These are phyloP conservation scores for Eudemis profundana DNA, from an alignment of 2,888 invertebrate genomes.

Conservation along the genomic window DNA sequence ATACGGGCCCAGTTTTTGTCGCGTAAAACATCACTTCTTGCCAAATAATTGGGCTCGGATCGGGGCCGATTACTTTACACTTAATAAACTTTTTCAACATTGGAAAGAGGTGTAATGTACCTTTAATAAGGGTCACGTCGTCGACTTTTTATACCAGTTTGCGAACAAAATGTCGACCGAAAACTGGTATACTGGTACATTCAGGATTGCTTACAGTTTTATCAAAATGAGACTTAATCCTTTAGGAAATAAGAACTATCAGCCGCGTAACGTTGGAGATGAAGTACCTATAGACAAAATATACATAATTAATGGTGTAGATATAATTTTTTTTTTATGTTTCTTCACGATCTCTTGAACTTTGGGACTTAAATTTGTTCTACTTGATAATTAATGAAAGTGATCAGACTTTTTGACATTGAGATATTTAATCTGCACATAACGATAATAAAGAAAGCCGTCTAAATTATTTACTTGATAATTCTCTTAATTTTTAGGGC, in stretches of 20 bases:
- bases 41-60: conserved; percentile 13
- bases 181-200: conserved; percentile 26
- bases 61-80: conserved; percentile 30
- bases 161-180: conserved; percentile 21
- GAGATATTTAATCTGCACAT: not conserved
- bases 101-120: conserved; percentile 10
- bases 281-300: not conserved
- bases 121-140: conserved; percentile 28
- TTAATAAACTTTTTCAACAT: conserved; percentile 28
- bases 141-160: conserved; percentile 35
- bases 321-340: not conserved
- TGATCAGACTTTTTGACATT: conserved; percentile 10
- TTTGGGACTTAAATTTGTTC: conserved; percentile 12
- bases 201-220: not conserved
- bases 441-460: not conserved
- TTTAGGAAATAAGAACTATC: not conserved
- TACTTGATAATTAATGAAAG: conserved; percentile 14
- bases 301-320: conserved; percentile 1
- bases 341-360: conserved; percentile 9
- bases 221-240: not conserved
- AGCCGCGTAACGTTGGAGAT: not conserved
- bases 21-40: conserved; percentile 13
- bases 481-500: not conserved
- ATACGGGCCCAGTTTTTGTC: conserved; percentile 7
- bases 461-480: not conserved